Evolutionary conservation across 2,888 invertebrate species (phyloP).

Genomic region (Mythimna loreyi): DNA sequence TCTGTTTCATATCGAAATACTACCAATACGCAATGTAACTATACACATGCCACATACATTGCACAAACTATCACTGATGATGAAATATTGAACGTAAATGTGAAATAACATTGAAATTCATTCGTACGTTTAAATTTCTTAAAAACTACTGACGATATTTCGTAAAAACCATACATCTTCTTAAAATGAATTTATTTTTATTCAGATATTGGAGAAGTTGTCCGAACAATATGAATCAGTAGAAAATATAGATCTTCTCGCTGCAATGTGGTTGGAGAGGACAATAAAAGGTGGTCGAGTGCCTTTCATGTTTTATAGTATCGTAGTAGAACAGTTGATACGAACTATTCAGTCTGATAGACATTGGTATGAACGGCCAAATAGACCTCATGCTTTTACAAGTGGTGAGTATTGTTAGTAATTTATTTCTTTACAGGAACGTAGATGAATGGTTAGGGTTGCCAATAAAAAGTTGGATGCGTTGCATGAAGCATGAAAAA

Average conservation of each 20-base stretch:
- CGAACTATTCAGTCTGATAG: constrained; percentile 95
- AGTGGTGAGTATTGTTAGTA: constrained; percentile 58
- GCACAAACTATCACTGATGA: not conserved
- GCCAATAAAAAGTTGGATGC: no score
- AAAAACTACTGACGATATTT: not conserved
- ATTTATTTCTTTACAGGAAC: not conserved
- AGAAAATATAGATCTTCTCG: constrained; percentile 95
- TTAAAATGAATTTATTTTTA: not conserved
- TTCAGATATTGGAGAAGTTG: constrained; percentile 20
- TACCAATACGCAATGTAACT: no score
- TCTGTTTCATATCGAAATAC: not conserved
- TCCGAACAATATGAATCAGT: constrained; percentile 12
- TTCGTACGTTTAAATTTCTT: not conserved
- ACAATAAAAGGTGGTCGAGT: constrained; percentile 94
- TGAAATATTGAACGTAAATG: not conserved
- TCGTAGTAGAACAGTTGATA: constrained; percentile 95
- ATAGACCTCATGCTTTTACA: constrained; percentile 71
- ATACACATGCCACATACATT: no score
- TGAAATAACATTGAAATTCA: not conserved
- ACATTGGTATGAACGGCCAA: constrained; percentile 92
- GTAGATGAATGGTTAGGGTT: not conserved
- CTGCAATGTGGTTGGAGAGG: constrained; percentile 95
- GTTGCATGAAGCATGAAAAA: no score
- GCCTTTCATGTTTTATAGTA: constrained; percentile 96
- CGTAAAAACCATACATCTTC: not conserved